Evolutionary conservation across 2,797 vertebrate genomes (phyloP), one percentile per base, ranked within the genome.

Genomic region (Syncerus caffer): DNA sequence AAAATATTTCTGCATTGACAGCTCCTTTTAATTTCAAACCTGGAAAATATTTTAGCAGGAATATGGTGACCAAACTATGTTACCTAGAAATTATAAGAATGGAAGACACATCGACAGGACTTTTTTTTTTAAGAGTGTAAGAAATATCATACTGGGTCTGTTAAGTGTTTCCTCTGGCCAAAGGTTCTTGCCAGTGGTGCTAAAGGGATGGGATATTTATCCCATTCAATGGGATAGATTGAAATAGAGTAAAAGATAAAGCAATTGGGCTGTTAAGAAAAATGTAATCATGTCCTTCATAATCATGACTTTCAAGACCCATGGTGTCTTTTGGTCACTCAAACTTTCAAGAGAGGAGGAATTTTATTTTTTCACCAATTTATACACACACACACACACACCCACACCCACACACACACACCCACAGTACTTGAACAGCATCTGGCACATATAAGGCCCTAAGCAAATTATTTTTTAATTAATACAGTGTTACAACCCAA

Each of bases 21-120:
- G 25, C 31, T 82, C 45, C 45, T 91, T 93, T 78, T 86, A 89
- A 82, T 71, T 78, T 90, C 78, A 90, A 92, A 89, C 29, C 50
- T 67, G 25, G 15, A 93, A 25, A 34, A 7, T 55, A 78, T 38
- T 55, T 91, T 60, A 76, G 71, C 10, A 94, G 47, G 71, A 90
- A 90, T 80, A 84, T 12, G 3, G 27, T 47, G n/a, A 31, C 7
- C 38, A 80, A 62, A 83, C 3, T 7, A 27, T 2, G 2, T 60
- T 79, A 95, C 34, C 29, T 85, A 58, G 67, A 95, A 86, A 50
- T 83, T n/a, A 25, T 57, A 92, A 92, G 23, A 1, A 7, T 19
- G 5, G 50, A 86, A 93, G 42, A 67, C 10, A 85, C 25, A 64
- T 38, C 53, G 27, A 88, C 83, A 51, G 51, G 17, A 31, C 50